Conservation (phyloP, 2,797 vertebrate species). For the Emydoidea blandingii region DNA sequence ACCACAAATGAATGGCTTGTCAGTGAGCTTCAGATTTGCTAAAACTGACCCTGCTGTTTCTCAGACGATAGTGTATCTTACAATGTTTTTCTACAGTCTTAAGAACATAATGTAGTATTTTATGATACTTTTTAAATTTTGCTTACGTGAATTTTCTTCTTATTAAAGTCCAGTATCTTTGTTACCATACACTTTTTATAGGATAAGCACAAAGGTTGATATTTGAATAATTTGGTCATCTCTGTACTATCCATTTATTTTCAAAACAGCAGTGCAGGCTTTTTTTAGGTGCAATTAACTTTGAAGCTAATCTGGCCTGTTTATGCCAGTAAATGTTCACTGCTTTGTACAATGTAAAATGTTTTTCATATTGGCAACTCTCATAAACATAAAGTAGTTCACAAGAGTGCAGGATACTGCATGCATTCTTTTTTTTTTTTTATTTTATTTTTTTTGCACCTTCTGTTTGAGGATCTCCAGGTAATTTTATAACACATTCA, state of each 20-base stretch:
- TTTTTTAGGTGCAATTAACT: background rate
- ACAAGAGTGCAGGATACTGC: background rate
- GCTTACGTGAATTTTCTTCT: background rate
- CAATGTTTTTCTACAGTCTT: background rate
- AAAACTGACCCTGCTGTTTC: background rate
- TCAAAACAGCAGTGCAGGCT: background rate
- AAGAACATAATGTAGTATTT: background rate
- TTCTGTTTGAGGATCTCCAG: background rate
- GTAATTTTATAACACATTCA: background rate
- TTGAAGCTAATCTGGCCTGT: background rate
- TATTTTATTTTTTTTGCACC: rapidly evolving
- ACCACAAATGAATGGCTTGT: background rate
- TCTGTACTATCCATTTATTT: background rate
- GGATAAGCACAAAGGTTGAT: background rate
- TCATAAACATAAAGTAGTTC: background rate
- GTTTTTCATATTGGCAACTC: background rate
- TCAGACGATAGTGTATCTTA: background rate
- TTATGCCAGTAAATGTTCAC: background rate
- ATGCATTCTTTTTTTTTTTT: rapidly evolving
- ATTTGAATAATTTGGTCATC: background rate
- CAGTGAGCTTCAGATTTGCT: background rate
- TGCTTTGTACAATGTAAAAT: background rate
- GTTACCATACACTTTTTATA: background rate
- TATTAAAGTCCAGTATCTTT: background rate
- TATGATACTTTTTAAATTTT: background rate